Evolutionary conservation across 2,888 invertebrate genomes (phyloP).

Genomic region (Drosophila mayaguana): DNA sequence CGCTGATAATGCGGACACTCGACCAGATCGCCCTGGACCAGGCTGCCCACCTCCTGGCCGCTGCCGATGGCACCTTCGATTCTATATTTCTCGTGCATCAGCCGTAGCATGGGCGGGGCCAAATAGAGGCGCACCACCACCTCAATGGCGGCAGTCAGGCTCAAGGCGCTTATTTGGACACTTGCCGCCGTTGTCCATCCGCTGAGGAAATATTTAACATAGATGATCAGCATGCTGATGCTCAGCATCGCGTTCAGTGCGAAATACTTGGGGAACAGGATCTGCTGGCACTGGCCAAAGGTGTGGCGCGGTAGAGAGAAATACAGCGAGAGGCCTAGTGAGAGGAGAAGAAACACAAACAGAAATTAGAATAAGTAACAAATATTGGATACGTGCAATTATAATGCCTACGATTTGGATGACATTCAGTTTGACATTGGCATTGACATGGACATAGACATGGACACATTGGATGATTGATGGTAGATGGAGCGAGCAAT

Average conservation of each 20-base stretch:
- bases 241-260: slow-evolving; percentile 91
- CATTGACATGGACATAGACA: neutral
- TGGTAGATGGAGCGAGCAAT: slow-evolving; percentile 8
- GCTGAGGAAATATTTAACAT: slow-evolving; percentile 86
- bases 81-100: slow-evolving; percentile 91
- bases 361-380: slow-evolving; percentile 1
- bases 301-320: slow-evolving; percentile 94
- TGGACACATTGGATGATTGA: slow-evolving; percentile 20
- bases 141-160: slow-evolving; percentile 87
- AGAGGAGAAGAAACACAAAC: slow-evolving; percentile 15
- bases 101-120: slow-evolving; percentile 90
- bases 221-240: slow-evolving; percentile 90
- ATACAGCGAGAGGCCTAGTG: slow-evolving; percentile 92
- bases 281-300: slow-evolving; percentile 94
- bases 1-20: slow-evolving; percentile 92
- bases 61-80: slow-evolving; percentile 91
- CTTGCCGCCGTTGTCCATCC: slow-evolving; percentile 87
- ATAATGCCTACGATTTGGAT: slow-evolving; percentile 47
- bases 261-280: slow-evolving; percentile 95
- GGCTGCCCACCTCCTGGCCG: slow-evolving; percentile 91
- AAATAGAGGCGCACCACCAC: slow-evolving; percentile 91
- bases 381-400: slow-evolving; percentile 6
- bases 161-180: slow-evolving; percentile 86
- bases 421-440: slow-evolving; percentile 16
- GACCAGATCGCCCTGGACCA: slow-evolving; percentile 89